Evolutionary conservation across 2,797 vertebrate species (phyloP).

Genomic region (Falco cherrug): DNA sequence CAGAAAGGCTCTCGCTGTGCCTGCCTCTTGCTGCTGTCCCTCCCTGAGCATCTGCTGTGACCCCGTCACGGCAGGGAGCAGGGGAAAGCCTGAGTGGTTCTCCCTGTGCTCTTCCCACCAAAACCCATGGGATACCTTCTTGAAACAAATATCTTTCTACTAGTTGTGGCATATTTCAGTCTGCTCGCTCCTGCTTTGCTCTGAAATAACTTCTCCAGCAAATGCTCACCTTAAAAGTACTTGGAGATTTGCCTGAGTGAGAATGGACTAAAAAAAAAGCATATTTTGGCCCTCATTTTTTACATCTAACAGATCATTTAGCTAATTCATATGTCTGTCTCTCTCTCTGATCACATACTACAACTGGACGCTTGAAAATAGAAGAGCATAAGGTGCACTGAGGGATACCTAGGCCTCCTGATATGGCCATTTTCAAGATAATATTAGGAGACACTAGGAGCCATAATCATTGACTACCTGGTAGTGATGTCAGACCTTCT

Average conservation of each 20-base stretch:
- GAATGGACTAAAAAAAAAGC: not conserved
- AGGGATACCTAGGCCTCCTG: not conserved
- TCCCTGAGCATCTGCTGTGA: not conserved
- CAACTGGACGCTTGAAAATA: not conserved
- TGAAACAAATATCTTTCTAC: not conserved
- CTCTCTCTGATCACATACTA: not conserved
- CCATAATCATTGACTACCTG: constrained; percentile 38
- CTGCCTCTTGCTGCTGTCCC: not conserved
- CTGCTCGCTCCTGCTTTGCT: not conserved
- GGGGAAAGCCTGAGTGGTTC: not conserved
- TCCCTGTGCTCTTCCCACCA: not conserved
- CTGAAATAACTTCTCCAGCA: not conserved
- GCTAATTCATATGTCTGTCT: not conserved
- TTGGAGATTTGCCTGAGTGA: not conserved
- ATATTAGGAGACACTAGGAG: constrained; percentile 27
- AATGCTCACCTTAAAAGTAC: not conserved
- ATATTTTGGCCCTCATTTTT: not conserved
- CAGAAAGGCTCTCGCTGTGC: not conserved
- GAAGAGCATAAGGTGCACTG: not conserved
- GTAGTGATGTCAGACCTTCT: constrained; percentile 31
- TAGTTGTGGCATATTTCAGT: rapidly evolving
- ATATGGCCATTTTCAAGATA: constrained; percentile 22
- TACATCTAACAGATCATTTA: not conserved
- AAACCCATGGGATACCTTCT: not conserved
- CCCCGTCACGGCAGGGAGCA: not conserved